Percentiles rank a stretch among this genome's conserved stretches.
phyloP scores from a whole-genome alignment of 2,113 vertebrate genomes.

The Corythornis madagascariensis region DNA sequence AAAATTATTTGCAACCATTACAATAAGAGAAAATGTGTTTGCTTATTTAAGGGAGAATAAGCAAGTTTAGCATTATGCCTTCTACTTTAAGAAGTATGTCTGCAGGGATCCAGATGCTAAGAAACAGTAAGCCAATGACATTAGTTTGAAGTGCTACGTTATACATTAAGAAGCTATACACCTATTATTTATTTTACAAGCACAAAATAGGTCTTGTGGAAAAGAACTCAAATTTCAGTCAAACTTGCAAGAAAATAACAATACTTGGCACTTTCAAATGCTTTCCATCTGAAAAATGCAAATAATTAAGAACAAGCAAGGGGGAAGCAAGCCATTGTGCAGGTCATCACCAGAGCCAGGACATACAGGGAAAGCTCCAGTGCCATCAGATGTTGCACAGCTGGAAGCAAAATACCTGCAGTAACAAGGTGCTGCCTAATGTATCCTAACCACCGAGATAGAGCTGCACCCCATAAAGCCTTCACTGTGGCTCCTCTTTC shows the following conservation, averaged over 20 bases:
- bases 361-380: not conserved
- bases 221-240: not conserved
- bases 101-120: conserved; percentile 10
- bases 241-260: not conserved
- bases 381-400: not conserved
- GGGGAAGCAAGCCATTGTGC: rapidly evolving
- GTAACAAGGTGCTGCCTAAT: not conserved
- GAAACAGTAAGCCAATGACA: not conserved
- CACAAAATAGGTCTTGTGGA: not conserved
- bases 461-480: not conserved
- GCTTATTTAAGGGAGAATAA: conserved; percentile 15
- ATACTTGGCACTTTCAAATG: not conserved
- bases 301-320: not conserved
- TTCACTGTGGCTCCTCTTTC: not conserved
- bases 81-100: conserved; percentile 5
- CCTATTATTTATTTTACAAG: not conserved
- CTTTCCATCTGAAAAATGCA: not conserved
- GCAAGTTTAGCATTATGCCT: not conserved
- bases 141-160: not conserved
- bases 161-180: not conserved
- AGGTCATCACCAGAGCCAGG: not conserved
- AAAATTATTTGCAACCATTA: conserved; percentile 16
- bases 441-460: not conserved
- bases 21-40: not conserved
- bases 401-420: not conserved